Evolutionary conservation across 2,797 vertebrate species (phyloP).

Genomic region (Thamnophis elegans): DNA sequence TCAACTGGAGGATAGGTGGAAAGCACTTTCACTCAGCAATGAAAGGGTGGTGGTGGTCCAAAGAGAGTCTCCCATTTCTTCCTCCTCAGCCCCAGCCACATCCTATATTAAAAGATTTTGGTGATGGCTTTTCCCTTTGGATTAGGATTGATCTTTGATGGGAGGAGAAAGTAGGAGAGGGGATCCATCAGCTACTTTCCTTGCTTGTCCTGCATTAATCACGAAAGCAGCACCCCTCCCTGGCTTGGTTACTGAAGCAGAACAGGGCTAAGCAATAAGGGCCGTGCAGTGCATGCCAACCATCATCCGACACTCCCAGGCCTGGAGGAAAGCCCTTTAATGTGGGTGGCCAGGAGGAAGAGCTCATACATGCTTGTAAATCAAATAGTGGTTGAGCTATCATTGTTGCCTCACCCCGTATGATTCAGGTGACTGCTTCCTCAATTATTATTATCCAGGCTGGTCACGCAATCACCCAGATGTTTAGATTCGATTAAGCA

Average conservation of each 20-base stretch:
- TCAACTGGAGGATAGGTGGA: neutral
- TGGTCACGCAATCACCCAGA: neutral
- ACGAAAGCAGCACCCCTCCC: neutral
- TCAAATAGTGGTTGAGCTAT: neutral
- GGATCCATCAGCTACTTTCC: neutral
- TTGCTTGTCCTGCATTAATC: neutral
- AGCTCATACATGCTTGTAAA: neutral
- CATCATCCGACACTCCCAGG: neutral
- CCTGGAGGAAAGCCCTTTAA: neutral
- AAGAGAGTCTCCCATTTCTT: neutral
- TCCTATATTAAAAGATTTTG: neutral
- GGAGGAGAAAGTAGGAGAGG: neutral
- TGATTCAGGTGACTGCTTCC: neutral
- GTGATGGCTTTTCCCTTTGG: neutral
- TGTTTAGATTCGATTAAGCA: neutral
- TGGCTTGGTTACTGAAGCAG: neutral
- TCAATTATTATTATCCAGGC: neutral
- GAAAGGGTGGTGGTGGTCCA: neutral
- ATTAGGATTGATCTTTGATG: neutral
- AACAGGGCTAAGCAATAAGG: neutral
- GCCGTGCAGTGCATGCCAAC: neutral
- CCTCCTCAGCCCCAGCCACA: neutral
- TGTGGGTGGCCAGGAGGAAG: neutral
- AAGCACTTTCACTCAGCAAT: neutral
- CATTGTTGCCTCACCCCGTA: neutral